Evolutionary conservation across 1,140 invertebrate genomes (phyloP).

Genomic region (Littorina saxatilis): DNA sequence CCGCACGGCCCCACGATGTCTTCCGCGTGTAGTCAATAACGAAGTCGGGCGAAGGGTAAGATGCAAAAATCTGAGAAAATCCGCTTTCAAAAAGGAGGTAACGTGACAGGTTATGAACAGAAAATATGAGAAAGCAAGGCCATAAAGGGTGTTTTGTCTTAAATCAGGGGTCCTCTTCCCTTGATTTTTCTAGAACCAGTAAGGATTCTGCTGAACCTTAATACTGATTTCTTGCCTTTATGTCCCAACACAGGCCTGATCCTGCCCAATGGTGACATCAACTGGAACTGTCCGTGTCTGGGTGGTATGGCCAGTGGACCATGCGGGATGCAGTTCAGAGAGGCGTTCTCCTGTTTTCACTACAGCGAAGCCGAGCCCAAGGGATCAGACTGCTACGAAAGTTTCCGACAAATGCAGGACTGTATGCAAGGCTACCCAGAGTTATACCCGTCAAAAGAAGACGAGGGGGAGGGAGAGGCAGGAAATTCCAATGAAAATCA

Average conservation of each 20-base stretch:
- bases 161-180: no score
- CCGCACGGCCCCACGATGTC: no score
- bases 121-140: no score
- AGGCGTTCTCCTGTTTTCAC: constrained; percentile 97
- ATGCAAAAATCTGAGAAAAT: no score
- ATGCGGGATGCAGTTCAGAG: constrained; percentile 93
- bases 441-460: constrained; percentile 83
- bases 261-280: constrained; percentile 91
- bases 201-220: no score
- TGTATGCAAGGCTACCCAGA: constrained; percentile 94
- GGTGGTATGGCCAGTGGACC: constrained; percentile 97
- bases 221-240: no score
- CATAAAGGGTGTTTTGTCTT: no score
- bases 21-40: no score
- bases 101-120: no score
- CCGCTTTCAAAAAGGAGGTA: no score
- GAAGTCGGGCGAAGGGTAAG: no score
- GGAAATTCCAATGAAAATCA: constrained; percentile 7
- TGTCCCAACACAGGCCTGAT: constrained; percentile 90
- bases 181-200: no score
- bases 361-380: constrained; percentile 85
- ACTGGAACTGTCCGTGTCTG: constrained; percentile 97
- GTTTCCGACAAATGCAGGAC: constrained; percentile 93
- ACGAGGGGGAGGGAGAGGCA: constrained; percentile 49
- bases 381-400: constrained; percentile 92